Percentiles rank a stretch among this genome's conserved stretches.
phyloP scores from a whole-genome alignment of 2,797 vertebrate species.

The Paramormyrops hopkinsi region DNA sequence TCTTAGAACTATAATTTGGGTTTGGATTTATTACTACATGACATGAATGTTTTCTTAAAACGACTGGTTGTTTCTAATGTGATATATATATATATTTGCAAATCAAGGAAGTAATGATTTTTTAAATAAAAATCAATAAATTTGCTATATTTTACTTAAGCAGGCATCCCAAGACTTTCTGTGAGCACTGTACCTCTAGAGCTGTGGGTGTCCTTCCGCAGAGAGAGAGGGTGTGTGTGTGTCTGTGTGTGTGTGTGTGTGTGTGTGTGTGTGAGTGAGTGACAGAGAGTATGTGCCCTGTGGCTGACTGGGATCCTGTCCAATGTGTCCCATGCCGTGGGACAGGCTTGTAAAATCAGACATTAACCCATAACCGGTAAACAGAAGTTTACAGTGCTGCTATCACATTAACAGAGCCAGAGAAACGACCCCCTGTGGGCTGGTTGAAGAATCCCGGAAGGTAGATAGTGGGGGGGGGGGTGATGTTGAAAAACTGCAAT shows the following conservation, averaged over 20 bases:
- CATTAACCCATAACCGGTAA: neutral
- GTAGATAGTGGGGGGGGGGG: too few relatives aligned
- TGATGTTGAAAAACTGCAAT: neutral
- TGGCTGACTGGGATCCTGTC: neutral
- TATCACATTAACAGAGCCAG: neutral
- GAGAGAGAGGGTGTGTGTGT: neutral
- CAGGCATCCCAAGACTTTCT: neutral
- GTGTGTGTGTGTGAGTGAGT: neutral
- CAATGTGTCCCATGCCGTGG: neutral
- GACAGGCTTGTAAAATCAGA: neutral
- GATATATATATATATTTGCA: neutral
- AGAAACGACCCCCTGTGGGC: neutral
- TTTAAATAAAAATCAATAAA: neutral
- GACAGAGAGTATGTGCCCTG: neutral
- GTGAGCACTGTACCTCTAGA: neutral
- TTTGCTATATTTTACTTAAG: neutral
- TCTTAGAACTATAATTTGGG: too few relatives aligned
- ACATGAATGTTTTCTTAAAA: too few relatives aligned
- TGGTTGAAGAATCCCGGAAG: neutral
- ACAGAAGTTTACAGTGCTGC: neutral
- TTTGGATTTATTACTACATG: too few relatives aligned
- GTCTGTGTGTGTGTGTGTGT: neutral
- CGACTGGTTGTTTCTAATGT: too few relatives aligned
- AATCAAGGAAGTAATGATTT: neutral
- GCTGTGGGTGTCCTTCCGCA: neutral